Evolutionary conservation across 2,113 vertebrate genomes (phyloP).

Genomic region (Pholis gunnellus): DNA sequence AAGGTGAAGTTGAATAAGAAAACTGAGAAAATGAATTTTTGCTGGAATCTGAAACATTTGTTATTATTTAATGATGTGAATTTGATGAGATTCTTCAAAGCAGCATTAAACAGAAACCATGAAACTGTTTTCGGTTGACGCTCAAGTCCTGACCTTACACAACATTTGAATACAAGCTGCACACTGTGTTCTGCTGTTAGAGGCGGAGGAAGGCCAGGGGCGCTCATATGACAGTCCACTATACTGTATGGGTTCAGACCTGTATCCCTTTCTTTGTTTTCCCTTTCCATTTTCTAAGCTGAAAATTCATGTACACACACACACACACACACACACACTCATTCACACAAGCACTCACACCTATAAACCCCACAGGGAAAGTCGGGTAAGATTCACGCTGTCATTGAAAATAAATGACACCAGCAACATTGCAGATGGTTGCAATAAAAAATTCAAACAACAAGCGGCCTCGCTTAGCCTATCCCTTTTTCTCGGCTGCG

Average conservation of each 20-base stretch:
- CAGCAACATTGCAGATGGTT: constrained; percentile 80
- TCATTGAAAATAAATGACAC: constrained; percentile 81
- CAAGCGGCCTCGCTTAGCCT: constrained; percentile 76
- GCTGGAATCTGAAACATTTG: neutral
- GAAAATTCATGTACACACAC: constrained; percentile 27
- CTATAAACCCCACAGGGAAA: constrained; percentile 65
- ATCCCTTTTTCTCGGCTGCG: constrained; percentile 65
- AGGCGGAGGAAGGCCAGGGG: constrained; percentile 62
- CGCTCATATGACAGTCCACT: constrained; percentile 62
- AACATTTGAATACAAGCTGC: constrained; percentile 56
- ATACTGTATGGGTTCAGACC: constrained; percentile 72
- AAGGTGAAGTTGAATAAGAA: neutral
- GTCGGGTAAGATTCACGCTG: constrained; percentile 72
- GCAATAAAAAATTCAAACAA: constrained; percentile 83
- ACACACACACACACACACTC: constrained; percentile 24
- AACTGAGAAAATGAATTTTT: neutral
- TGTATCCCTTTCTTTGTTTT: constrained; percentile 74
- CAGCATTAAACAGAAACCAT: constrained; percentile 16
- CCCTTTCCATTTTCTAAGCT: constrained; percentile 52
- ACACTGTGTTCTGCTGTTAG: constrained; percentile 45
- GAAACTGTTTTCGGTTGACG: constrained; percentile 41
- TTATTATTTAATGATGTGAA: constrained; percentile 20
- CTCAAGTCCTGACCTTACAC: constrained; percentile 43
- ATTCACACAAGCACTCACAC: constrained; percentile 32
- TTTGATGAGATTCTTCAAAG: constrained; percentile 12